Evolutionary conservation across 2,113 vertebrate species (phyloP).

Genomic region (Morone chrysops): DNA sequence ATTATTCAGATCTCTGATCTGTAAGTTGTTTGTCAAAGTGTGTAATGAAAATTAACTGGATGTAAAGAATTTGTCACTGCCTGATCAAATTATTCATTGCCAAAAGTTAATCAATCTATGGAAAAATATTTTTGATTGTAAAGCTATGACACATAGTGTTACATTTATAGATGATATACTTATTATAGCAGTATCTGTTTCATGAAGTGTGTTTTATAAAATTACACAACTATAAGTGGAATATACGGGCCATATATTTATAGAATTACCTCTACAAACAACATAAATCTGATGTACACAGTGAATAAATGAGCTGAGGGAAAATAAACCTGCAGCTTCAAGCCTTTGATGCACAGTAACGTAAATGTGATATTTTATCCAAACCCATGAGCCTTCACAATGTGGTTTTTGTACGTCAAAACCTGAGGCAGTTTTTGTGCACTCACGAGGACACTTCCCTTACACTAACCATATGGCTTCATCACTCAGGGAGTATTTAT

Average conservation of each 20-base stretch:
- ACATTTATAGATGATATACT: neutral
- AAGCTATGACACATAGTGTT: neutral
- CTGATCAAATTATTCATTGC: neutral
- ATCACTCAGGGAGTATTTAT: neutral
- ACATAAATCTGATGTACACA: constrained; percentile 15
- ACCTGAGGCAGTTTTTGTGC: constrained; percentile 38
- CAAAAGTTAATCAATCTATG: neutral
- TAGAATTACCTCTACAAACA: constrained; percentile 11
- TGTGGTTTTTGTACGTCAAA: constrained; percentile 50
- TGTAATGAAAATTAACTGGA: neutral
- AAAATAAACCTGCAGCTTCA: constrained; percentile 15
- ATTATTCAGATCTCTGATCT: neutral
- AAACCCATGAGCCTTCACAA: constrained; percentile 44
- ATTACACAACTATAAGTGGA: neutral
- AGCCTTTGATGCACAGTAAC: constrained; percentile 52
- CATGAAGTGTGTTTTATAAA: neutral
- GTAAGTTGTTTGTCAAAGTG: neutral
- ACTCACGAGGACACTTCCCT: constrained; percentile 38
- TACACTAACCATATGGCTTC: constrained; percentile 11
- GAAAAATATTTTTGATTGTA: neutral
- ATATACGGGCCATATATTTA: constrained; percentile 5
- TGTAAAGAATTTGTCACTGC: neutral
- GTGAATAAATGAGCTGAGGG: constrained; percentile 26
- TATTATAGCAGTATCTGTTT: neutral
- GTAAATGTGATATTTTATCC: constrained; percentile 63